Percentiles rank a stretch among this genome's conserved stretches.
These are phyloP conservation scores for Serinus canaria DNA, from an alignment of 2,113 vertebrate genomes.

Conservation along the genomic window DNA sequence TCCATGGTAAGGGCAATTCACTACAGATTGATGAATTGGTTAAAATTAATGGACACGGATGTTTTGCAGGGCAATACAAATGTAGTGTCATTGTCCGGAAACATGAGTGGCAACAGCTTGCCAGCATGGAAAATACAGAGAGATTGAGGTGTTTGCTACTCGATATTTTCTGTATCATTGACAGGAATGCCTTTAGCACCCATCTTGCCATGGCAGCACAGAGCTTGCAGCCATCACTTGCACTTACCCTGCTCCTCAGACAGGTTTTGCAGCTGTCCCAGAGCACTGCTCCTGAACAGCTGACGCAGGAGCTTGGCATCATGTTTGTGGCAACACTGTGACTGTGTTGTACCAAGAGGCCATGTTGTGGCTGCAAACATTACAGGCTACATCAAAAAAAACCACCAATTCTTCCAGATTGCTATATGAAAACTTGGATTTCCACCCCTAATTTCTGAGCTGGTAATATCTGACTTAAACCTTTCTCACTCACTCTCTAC, in stretches of 20 bases:
- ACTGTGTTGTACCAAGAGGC: not conserved
- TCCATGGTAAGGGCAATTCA: not conserved
- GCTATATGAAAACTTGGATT: not conserved
- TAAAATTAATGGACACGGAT: not conserved
- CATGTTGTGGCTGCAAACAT: not conserved
- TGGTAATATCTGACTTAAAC: not conserved
- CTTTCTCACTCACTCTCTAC: not conserved
- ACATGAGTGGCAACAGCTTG: not conserved
- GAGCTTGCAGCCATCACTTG: not conserved
- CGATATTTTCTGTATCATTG: no score
- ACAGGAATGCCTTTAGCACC: not conserved
- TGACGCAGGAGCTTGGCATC: not conserved
- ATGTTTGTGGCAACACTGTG: rapidly evolving
- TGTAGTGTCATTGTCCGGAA: not conserved
- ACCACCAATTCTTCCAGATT: not conserved
- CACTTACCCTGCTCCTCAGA: not conserved
- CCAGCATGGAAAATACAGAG: not conserved
- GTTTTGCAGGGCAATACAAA: not conserved
- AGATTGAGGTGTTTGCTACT: not conserved
- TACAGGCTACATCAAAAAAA: not conserved
- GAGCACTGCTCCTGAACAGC: not conserved
- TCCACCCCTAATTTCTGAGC: not conserved
- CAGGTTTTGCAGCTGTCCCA: not conserved
- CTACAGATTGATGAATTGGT: not conserved
- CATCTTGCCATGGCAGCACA: not conserved